These are phyloP conservation scores for Lepidocyrtinus sp. DNA, from an alignment of 2,888 invertebrate species.

Conservation along the genomic window DNA sequence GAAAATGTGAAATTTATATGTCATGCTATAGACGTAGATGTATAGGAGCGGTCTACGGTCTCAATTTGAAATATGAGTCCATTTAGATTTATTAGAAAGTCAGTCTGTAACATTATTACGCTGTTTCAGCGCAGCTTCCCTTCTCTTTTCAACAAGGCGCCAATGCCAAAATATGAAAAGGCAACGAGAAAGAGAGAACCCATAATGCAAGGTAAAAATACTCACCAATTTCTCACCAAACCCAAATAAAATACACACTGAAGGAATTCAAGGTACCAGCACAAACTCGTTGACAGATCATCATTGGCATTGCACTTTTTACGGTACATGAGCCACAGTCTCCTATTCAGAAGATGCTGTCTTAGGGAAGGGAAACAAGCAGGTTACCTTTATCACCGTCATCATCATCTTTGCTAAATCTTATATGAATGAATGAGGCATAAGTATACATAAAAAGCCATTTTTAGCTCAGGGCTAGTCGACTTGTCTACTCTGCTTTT, in stretches of 20 bases:
- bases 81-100: conserved; percentile 58
- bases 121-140: conserved; percentile 23
- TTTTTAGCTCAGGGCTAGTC: conserved; percentile 1
- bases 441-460: background rate
- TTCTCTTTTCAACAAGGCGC: background rate
- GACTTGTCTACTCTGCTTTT: no score
- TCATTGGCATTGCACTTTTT: conserved; percentile 21
- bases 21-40: conserved; percentile 14
- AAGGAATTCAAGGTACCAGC: conserved; percentile 7
- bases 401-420: conserved; percentile 16
- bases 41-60: background rate
- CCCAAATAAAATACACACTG: conserved; percentile 4
- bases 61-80: conserved; percentile 54
- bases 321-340: conserved; percentile 14
- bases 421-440: conserved; percentile 8
- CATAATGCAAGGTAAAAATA: background rate
- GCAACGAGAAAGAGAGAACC: background rate
- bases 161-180: background rate
- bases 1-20: conserved; percentile 16
- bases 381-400: conserved; percentile 7
- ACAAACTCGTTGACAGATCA: conserved; percentile 9
- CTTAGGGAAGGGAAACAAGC: background rate
- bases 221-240: no score
- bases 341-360: conserved; percentile 7
- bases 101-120: conserved; percentile 26